Evolutionary conservation across 92 coral and sea anemone genomes (phyloP).

Genomic region (Umimayanthus chanpuru): DNA sequence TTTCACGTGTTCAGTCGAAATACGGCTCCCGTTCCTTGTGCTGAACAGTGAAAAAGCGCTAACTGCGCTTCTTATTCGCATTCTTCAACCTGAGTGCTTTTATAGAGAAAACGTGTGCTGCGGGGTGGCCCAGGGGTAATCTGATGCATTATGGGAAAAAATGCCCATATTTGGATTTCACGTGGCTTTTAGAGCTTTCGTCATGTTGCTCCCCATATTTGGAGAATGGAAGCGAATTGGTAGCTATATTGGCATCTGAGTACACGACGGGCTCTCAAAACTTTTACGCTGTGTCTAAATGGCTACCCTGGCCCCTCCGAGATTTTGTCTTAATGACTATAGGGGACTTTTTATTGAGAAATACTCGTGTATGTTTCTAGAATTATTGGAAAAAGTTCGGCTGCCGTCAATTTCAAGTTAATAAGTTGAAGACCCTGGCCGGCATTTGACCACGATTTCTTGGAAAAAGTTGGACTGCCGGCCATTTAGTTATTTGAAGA

Average conservation of each 20-base stretch:
- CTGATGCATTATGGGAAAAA: constrained; percentile 32
- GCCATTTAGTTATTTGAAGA: no score
- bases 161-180: constrained; percentile 16
- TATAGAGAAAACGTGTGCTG: constrained; percentile 26
- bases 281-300: no score
- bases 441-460: no score
- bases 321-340: no score
- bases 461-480: no score
- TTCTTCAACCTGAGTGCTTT: constrained; percentile 24
- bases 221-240: neutral
- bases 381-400: no score
- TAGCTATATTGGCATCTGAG: neutral
- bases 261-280: no score
- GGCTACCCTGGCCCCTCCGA: no score
- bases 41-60: constrained; percentile 48
- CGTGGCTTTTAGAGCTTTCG: constrained; percentile 15
- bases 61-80: constrained; percentile 29
- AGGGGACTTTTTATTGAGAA: no score
- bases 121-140: constrained; percentile 37
- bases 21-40: constrained; percentile 41
- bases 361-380: no score
- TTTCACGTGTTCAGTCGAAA: constrained; percentile 40
- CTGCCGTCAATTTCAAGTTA: no score
- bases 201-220: neutral
- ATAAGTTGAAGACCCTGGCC: no score